Base-by-base conservation (phyloP, 2,888 invertebrate species). In the Catocala nupta region DNA sequence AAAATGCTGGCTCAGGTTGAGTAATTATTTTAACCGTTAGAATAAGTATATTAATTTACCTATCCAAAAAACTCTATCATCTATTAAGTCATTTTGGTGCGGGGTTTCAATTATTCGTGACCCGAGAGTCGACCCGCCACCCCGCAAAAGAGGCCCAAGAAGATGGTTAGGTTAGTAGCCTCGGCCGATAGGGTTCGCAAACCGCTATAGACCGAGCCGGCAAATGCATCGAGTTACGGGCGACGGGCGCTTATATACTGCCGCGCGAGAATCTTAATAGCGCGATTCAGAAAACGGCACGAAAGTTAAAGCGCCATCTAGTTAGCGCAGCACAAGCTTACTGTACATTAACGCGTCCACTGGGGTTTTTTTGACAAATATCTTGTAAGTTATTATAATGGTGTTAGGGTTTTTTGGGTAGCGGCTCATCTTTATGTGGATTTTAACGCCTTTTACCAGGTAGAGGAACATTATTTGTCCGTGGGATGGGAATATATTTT, bases 131-230 rank as follows among this genome's bases (percentile, higher is more conserved):
- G 92, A 87, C 91, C 92, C 88, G 92, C 84, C 78, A 89, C 89
- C 87, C 89, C 88, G 88, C 87, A 49, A 92, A 92, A 90, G 91
- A 92, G 91, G 93, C 87, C 94, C 93, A 82, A 94, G 90, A 92
- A 92, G 68, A 66, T 87, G 93, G 94, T 94, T 94, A 94, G 94
- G 94, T 94, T 94, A 94, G 94, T 56, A 62, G 57, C 93, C 94
- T 94, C 92, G 84, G 70, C 91, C 96, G 95, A 95, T 95, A 95
- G 94, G 94, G 84, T 87, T 87, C 96, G 96, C 95, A 95, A 96
- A 96, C 95, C 94, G 95, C 95, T 95, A 95, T 95, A 96, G 96
- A 96, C 96, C 95, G 97, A 96, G 96, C 96, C 96, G 96, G 96
- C 96, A 91, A 91, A 95, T 93, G 95, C 93, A 33, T 3, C 5